These are phyloP conservation scores for Neocloeon triangulifer DNA, from an alignment of 1,140 invertebrate species.

Conservation along the genomic window DNA sequence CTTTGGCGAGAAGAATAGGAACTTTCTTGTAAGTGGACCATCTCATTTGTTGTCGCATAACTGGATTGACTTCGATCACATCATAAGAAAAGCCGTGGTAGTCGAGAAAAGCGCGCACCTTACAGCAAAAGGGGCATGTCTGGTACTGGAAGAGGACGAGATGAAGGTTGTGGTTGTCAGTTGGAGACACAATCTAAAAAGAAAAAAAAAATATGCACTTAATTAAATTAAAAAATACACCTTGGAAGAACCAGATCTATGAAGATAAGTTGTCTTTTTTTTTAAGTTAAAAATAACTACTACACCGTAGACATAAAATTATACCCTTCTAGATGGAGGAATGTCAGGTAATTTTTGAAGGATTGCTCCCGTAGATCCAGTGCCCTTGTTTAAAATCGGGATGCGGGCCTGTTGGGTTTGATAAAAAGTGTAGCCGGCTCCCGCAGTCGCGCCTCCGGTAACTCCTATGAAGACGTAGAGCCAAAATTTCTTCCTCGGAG, in stretches of 20 bases:
- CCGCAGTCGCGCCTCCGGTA: conserved; percentile 22
- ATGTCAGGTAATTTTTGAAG: conserved; percentile 24
- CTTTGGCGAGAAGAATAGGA: conserved; percentile 68
- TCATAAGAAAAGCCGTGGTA: conserved; percentile 88
- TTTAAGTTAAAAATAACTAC: no score
- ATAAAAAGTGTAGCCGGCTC: conserved; percentile 23
- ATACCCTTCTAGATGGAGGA: conserved; percentile 19
- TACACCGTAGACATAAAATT: not conserved
- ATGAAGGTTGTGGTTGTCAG: conserved; percentile 52
- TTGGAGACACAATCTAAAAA: conserved; percentile 31
- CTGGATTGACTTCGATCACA: conserved; percentile 90
- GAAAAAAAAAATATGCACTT: conserved; percentile 7
- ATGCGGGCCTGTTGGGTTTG: conserved; percentile 17
- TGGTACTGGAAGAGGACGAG: conserved; percentile 88
- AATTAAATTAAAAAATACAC: conserved; percentile 7
- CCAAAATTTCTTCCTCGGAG: conserved; percentile 14
- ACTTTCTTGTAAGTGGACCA: conserved; percentile 94
- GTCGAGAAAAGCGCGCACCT: conserved; percentile 85
- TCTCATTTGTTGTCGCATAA: conserved; percentile 69
- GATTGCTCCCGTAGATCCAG: conserved; percentile 17
- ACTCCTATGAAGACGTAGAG: conserved; percentile 25
- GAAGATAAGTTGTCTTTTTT: no score
- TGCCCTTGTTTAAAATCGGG: conserved; percentile 20
- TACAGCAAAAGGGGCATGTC: conserved; percentile 97
- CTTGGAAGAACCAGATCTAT: conserved; percentile 1